Conservation (phyloP, 2,888 invertebrate genomes). For the Automeris io region DNA sequence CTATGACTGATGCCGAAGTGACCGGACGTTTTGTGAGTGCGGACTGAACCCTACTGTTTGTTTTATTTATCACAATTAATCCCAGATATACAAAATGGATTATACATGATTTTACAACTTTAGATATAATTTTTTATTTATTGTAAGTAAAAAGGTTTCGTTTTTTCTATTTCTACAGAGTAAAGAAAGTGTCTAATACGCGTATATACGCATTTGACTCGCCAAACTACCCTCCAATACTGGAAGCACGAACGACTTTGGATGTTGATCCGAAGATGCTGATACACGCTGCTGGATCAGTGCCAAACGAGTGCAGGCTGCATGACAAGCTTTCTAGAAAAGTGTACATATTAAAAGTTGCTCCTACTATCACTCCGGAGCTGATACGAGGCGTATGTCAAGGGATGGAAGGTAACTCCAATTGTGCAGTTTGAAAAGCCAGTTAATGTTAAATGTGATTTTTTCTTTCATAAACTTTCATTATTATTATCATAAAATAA, state of each 20-base stretch:
- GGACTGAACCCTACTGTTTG: too few relatives aligned
- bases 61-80: too few relatives aligned
- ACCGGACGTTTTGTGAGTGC: too few relatives aligned
- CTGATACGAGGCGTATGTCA: conserved; percentile 83
- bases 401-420: conserved; percentile 81
- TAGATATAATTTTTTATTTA: too few relatives aligned
- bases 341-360: conserved; percentile 90
- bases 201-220: conserved; percentile 89
- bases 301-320: conserved; percentile 80
- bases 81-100: too few relatives aligned
- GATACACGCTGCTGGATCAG: conserved; percentile 51
- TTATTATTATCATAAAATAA: too few relatives aligned
- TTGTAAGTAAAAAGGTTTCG: not conserved
- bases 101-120: too few relatives aligned
- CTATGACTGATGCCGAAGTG: too few relatives aligned
- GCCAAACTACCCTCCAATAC: conserved; percentile 90
- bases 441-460: too few relatives aligned
- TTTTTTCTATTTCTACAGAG: conserved; percentile 69
- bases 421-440: too few relatives aligned
- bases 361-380: conserved; percentile 92
- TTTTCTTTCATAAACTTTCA: too few relatives aligned
- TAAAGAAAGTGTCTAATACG: conserved; percentile 86
- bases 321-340: conserved; percentile 86
- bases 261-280: conserved; percentile 83
- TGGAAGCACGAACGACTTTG: conserved; percentile 77